Evolutionary conservation across 1,140 invertebrate species (phyloP).

Genomic region (Limonius californicus): DNA sequence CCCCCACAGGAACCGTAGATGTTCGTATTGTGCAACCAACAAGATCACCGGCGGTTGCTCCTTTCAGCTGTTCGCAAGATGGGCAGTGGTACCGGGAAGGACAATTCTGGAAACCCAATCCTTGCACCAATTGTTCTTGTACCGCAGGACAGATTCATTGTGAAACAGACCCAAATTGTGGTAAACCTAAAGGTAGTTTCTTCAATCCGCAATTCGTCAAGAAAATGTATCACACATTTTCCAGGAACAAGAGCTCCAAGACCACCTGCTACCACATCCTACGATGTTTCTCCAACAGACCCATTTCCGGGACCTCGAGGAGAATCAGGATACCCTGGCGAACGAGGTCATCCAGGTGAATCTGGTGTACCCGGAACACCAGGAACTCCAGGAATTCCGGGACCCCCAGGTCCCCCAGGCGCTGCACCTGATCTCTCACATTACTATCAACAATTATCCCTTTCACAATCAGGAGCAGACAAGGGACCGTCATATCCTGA

Average conservation of each 20-base stretch:
- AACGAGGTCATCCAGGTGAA: constrained; percentile 58
- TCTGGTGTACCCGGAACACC: constrained; percentile 57
- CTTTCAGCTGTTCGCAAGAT: constrained; percentile 50
- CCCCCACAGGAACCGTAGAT: constrained; percentile 29
- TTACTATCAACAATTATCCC: constrained; percentile 62
- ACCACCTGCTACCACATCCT: constrained; percentile 31
- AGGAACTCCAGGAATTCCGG: constrained; percentile 64
- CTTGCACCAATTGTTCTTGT: constrained; percentile 64
- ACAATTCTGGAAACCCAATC: constrained; percentile 59
- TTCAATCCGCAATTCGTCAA: no score
- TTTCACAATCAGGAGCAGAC: constrained; percentile 63
- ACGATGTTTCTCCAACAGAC: constrained; percentile 26
- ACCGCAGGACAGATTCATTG: constrained; percentile 56
- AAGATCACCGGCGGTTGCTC: constrained; percentile 23
- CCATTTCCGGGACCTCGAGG: constrained; percentile 36
- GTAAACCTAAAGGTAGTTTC: constrained; percentile 27
- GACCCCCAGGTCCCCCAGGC: constrained; percentile 65
- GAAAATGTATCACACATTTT: no score
- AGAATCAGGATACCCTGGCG: constrained; percentile 44
- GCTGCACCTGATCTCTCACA: constrained; percentile 67
- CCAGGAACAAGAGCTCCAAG: constrained; percentile 21
- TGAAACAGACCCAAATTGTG: constrained; percentile 41
- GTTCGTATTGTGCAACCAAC: constrained; percentile 29
- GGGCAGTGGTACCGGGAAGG: constrained; percentile 58
- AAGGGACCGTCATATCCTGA: constrained; percentile 66